phyloP scores from a whole-genome alignment of 2,113 vertebrate genomes.

The Centropristis striata region DNA sequence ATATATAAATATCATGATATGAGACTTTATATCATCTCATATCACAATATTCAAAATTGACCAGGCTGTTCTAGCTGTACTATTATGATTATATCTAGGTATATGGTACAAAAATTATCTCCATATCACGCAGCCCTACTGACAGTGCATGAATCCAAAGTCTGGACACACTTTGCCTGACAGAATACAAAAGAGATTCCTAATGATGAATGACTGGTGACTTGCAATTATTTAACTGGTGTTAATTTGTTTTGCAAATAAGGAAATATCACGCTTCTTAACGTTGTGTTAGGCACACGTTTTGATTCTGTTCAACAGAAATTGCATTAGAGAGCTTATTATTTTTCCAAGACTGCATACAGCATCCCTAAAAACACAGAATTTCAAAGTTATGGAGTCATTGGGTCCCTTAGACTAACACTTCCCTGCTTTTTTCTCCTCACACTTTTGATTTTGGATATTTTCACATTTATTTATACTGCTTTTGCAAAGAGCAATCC shows the following conservation, averaged over 20 bases:
- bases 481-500: neutral
- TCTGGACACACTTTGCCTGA: neutral
- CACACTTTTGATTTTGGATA: neutral
- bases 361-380: constrained; percentile 15
- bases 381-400: neutral
- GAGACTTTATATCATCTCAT: too few relatives aligned
- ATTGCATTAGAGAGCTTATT: constrained; percentile 19
- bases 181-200: neutral
- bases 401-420: neutral
- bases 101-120: too few relatives aligned
- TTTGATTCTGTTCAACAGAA: neutral
- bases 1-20: too few relatives aligned
- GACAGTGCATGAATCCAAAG: neutral
- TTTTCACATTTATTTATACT: neutral
- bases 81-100: too few relatives aligned
- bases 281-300: neutral
- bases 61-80: too few relatives aligned
- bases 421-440: constrained; percentile 3
- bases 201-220: neutral
- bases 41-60: too few relatives aligned
- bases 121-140: too few relatives aligned
- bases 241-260: neutral
- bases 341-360: neutral
- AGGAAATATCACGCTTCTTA: neutral
- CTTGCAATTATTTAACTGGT: neutral